Conservation (phyloP, 2,888 invertebrate genomes). For the Emmelina monodactyla region DNA sequence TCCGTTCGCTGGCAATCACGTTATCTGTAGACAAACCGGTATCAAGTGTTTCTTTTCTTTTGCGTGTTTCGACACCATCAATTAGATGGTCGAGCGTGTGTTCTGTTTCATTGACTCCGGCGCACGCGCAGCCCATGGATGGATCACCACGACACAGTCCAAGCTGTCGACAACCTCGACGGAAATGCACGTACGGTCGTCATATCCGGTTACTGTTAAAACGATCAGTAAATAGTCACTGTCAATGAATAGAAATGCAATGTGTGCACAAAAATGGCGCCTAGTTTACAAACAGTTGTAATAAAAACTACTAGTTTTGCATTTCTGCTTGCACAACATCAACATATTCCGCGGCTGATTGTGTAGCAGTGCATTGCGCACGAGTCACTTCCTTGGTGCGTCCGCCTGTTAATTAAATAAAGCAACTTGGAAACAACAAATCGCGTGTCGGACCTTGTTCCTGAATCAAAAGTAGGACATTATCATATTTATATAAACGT, state of each 20-base stretch:
- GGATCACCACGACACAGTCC: too few relatives aligned
- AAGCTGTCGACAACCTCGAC: conserved; percentile 7
- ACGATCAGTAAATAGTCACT: conserved; percentile 22
- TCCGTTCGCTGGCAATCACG: neutral
- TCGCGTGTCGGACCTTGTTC: conserved; percentile 41
- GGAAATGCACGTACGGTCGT: conserved; percentile 22
- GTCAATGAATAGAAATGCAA: neutral
- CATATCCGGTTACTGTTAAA: conserved; percentile 28
- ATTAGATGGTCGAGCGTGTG: neutral
- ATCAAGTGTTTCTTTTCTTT: neutral
- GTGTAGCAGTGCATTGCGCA: too few relatives aligned
- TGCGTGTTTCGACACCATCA: neutral
- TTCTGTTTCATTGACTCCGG: too few relatives aligned
- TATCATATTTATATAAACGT: conserved; percentile 46
- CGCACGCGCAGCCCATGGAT: too few relatives aligned
- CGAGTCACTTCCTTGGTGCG: too few relatives aligned
- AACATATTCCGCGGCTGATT: too few relatives aligned
- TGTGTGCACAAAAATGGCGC: too few relatives aligned
- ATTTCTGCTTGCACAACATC: too few relatives aligned
- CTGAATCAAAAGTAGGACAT: conserved; percentile 49
- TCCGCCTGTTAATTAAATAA: neutral
- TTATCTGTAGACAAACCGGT: neutral
- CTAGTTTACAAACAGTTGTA: too few relatives aligned
- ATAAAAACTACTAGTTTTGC: too few relatives aligned
- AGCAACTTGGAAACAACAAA: neutral